Conservation (phyloP, 1,140 invertebrate genomes). For the honey bee (Apis mellifera) region Amel_HAv3.1 CM009932.2:9114501-9115000, state of each 20-base stretch:
- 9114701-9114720: not conserved
- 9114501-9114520: not conserved
- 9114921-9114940: not conserved
- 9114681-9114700: constrained; percentile 51
- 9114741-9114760: not conserved
- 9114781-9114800: not conserved
- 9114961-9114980: not conserved
- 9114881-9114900: no score
- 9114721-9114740: not conserved
- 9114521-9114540: no score
- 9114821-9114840: not conserved
- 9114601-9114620: constrained; percentile 35
- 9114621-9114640: constrained; percentile 63
- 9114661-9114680: constrained; percentile 57
- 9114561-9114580: constrained; percentile 34
- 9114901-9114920: not conserved
- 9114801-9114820: no score
- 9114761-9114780: not conserved
- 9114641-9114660: constrained; percentile 31
- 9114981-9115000: constrained; percentile 7
- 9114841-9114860: no score
- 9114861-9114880: not conserved
- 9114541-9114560: no score
- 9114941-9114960: constrained; percentile 6
- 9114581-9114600: constrained; percentile 38